Evolutionary conservation across 2,888 invertebrate genomes (phyloP).

Genomic region (Melipona bicolor): DNA sequence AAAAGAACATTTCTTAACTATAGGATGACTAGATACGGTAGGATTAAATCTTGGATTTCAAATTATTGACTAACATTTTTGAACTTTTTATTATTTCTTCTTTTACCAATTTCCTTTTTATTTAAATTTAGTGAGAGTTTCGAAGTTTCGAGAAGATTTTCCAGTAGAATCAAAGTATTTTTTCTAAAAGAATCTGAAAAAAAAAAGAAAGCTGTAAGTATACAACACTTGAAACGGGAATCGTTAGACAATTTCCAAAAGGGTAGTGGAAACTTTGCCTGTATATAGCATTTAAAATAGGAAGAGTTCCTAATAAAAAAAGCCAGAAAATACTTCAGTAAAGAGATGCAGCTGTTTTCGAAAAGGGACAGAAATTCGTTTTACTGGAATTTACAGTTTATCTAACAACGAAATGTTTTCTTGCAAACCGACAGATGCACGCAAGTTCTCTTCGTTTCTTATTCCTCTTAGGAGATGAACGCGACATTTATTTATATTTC

Average conservation of each 20-base stretch:
- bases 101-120: not conserved
- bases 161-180: too few relatives aligned
- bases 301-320: slow-evolving; percentile 17
- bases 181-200: too few relatives aligned
- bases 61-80: not conserved
- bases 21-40: not conserved
- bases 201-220: too few relatives aligned
- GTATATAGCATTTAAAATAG: slow-evolving; percentile 15
- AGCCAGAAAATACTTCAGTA: slow-evolving; percentile 29
- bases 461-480: not conserved
- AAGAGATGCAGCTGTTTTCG: slow-evolving; percentile 52
- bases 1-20: not conserved
- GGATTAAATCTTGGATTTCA: not conserved
- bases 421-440: slow-evolving; percentile 25
- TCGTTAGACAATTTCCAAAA: not conserved
- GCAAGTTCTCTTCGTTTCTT: slow-evolving; percentile 3
- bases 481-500: slow-evolving; percentile 9
- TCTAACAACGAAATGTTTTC: slow-evolving; percentile 24
- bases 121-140: not conserved
- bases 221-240: too few relatives aligned
- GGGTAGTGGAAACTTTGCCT: not conserved
- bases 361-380: slow-evolving; percentile 24
- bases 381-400: slow-evolving; percentile 34
- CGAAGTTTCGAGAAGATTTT: not conserved
- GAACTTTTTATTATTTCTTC: not conserved